Evolutionary conservation across 2,113 vertebrate genomes (phyloP).

Genomic region (Paradisaea rubra): DNA sequence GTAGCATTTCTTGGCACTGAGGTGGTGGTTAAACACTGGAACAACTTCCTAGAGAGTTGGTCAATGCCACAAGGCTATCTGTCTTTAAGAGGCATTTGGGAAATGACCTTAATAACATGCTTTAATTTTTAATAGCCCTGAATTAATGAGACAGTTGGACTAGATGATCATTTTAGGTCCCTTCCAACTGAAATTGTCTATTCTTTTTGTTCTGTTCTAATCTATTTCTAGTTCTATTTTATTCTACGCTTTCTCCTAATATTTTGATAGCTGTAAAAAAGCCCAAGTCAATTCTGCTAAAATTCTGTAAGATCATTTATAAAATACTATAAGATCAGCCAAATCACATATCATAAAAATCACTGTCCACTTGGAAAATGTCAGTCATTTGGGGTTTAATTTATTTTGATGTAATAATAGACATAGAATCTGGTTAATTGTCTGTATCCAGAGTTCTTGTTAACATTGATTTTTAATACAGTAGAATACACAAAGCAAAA

Average conservation of each 20-base stretch:
- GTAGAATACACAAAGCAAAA: background rate
- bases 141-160: background rate
- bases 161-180: background rate
- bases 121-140: background rate
- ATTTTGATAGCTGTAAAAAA: background rate
- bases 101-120: accelerated
- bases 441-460: background rate
- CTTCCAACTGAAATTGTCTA: background rate
- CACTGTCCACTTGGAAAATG: background rate
- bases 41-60: background rate
- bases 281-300: background rate
- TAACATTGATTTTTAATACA: background rate
- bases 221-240: background rate
- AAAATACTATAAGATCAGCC: background rate
- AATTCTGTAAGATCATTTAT: background rate
- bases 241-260: background rate
- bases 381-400: background rate
- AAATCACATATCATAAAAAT: background rate
- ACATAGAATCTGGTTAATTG: background rate
- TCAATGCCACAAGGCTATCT: background rate
- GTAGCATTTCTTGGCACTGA: background rate
- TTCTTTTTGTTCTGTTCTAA: background rate
- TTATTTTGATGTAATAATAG: background rate
- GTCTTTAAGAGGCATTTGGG: background rate
- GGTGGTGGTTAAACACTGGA: background rate